These are phyloP conservation scores for Ormia ochracea DNA, from an alignment of 2,888 invertebrate genomes.

Conservation along the genomic window DNA sequence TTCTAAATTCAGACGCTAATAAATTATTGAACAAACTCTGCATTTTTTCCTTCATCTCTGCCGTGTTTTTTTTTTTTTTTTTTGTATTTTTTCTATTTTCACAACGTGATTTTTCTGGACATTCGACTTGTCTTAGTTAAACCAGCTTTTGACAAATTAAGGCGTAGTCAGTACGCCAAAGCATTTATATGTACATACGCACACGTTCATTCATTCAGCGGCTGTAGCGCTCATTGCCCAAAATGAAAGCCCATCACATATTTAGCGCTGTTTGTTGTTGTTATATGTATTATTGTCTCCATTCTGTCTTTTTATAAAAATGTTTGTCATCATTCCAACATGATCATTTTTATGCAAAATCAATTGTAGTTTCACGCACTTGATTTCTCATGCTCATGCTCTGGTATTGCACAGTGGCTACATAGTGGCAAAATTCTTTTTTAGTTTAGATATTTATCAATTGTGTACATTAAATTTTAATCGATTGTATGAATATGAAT, in stretches of 20 bases:
- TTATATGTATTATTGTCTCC: background rate
- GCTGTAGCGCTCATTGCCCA: conserved; percentile 5
- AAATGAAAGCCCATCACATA: conserved; percentile 26
- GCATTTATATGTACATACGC: background rate
- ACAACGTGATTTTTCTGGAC: conserved; percentile 5
- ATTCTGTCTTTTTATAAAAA: background rate
- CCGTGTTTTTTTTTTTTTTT: background rate
- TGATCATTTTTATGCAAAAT: conserved; percentile 59
- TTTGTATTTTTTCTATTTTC: background rate
- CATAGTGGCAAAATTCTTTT: background rate
- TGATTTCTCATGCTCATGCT: conserved; percentile 9
- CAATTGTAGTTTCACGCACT: conserved; percentile 54
- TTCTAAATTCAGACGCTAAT: conserved; percentile 4
- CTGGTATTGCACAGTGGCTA: conserved; percentile 25
- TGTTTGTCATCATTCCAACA: conserved; percentile 22
- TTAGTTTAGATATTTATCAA: too few relatives aligned
- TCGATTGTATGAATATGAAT: too few relatives aligned
- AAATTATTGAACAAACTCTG: conserved; percentile 23
- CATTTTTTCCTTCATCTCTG: background rate
- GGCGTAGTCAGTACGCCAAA: conserved; percentile 50
- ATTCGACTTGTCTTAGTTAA: background rate
- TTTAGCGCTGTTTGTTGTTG: background rate
- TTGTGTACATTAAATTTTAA: too few relatives aligned
- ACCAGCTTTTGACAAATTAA: conserved; percentile 50
- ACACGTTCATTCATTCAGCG: background rate